Conservation (phyloP, 2,888 invertebrate species). For the Hartigia nigra region DNA sequence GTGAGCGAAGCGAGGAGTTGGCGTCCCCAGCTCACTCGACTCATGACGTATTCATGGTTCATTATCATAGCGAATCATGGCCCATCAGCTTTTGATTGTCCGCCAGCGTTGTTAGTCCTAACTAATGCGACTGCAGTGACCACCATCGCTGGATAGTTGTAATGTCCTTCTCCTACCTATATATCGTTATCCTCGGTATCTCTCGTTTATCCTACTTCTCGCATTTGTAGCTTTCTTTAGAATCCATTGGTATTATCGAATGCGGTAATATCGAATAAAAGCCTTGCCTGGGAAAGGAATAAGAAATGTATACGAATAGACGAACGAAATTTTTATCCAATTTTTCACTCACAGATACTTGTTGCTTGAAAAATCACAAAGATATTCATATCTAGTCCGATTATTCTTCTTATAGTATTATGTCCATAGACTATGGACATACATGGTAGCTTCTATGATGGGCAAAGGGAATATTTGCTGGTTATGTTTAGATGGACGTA, state of each 20-base stretch:
- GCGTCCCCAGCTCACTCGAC: conserved; percentile 61
- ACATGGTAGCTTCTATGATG: background rate
- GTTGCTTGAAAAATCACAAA: background rate
- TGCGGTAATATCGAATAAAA: no score
- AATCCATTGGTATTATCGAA: no score
- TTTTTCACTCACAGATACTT: background rate
- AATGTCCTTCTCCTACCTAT: background rate
- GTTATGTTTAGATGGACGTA: background rate
- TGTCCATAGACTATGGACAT: background rate
- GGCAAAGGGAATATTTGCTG: background rate
- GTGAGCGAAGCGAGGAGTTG: conserved; percentile 61
- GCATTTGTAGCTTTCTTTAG: background rate
- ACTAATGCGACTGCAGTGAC: conserved; percentile 64
- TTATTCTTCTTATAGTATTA: no score
- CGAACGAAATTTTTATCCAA: background rate
- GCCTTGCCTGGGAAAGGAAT: background rate
- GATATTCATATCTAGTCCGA: background rate
- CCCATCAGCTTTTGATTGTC: conserved; percentile 67
- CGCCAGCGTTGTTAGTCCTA: conserved; percentile 65
- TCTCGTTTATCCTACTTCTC: background rate
- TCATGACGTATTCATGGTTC: conserved; percentile 65
- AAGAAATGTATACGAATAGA: background rate
- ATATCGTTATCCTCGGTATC: background rate
- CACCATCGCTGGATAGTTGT: conserved; percentile 38
- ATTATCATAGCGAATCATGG: conserved; percentile 67